Evolutionary conservation across 2,113 vertebrate genomes (phyloP).

Genomic region (Paratilapia polleni): DNA sequence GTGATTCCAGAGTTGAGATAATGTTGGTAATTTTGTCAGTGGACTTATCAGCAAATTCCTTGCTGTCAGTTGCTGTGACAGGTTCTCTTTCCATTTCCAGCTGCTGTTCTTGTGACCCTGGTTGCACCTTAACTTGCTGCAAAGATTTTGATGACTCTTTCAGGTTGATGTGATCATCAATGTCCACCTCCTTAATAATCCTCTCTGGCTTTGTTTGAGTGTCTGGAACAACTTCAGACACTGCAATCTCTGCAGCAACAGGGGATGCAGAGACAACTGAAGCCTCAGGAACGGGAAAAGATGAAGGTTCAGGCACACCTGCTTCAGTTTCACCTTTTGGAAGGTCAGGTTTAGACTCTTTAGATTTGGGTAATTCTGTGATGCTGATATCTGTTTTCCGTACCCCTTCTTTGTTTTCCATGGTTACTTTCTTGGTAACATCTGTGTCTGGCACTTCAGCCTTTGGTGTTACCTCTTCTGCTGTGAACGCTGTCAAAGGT

Average conservation of each 20-base stretch:
- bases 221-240: conserved; percentile 11
- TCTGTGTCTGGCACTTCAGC: conserved; percentile 11
- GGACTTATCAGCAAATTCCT: conserved; percentile 48
- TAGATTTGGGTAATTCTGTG: conserved; percentile 24
- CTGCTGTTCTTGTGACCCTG: conserved; percentile 35
- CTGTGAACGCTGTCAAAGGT: conserved; percentile 11
- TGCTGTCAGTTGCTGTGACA: conserved; percentile 3
- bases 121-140: conserved; percentile 36
- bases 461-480: conserved; percentile 7
- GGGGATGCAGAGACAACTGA: background rate
- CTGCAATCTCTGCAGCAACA: conserved; percentile 25
- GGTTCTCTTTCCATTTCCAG: conserved; percentile 26
- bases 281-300: background rate
- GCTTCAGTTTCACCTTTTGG: conserved; percentile 51
- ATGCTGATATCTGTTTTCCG: conserved; percentile 1
- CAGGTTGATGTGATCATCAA: conserved; percentile 19
- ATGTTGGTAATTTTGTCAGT: conserved; percentile 21
- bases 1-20: conserved; percentile 16
- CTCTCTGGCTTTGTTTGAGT: conserved; percentile 25
- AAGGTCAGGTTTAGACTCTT: conserved; percentile 63
- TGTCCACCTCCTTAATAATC: conserved; percentile 16
- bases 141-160: conserved; percentile 28
- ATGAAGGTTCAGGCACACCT: background rate
- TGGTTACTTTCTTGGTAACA: background rate
- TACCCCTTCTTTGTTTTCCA: conserved; percentile 8